Evolutionary conservation across 2,797 vertebrate species (phyloP).

Genomic region (Xerus rutilus): DNA sequence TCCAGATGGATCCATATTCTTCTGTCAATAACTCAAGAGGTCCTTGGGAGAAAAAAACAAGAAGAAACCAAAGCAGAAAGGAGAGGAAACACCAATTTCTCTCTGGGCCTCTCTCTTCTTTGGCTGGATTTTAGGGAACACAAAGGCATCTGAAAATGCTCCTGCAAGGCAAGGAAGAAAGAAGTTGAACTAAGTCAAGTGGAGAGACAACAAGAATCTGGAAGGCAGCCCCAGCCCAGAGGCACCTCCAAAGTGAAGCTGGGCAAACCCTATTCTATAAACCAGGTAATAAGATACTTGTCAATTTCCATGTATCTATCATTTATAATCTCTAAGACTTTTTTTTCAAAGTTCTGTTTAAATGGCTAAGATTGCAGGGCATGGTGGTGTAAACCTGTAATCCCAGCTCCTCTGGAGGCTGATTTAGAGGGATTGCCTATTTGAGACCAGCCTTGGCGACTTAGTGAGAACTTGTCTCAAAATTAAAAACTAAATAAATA

Average conservation of each 20-base stretch:
- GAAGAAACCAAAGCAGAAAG: constrained; percentile 38
- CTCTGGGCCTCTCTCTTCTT: constrained; percentile 2
- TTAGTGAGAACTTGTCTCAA: too few relatives aligned
- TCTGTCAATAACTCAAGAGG: neutral
- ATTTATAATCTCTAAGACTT: neutral
- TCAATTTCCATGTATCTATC: neutral
- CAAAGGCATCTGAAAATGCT: neutral
- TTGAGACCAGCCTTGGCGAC: too few relatives aligned
- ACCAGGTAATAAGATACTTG: neutral
- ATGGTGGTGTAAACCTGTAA: too few relatives aligned
- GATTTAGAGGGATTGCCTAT: too few relatives aligned
- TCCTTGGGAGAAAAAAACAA: neutral
- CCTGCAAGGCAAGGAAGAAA: neutral
- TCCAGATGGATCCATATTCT: neutral
- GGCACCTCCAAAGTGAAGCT: neutral
- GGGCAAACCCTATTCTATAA: neutral
- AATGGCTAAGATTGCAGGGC: neutral
- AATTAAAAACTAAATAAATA: too few relatives aligned
- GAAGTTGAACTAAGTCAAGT: neutral
- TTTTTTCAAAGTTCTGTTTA: neutral
- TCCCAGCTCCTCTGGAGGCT: too few relatives aligned
- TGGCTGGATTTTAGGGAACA: neutral
- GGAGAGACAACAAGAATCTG: neutral
- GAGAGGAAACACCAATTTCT: neutral
- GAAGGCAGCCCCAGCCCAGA: neutral